Base-by-base conservation (phyloP, 2,888 invertebrate species). In the Cosmopolites sordidus region DNA sequence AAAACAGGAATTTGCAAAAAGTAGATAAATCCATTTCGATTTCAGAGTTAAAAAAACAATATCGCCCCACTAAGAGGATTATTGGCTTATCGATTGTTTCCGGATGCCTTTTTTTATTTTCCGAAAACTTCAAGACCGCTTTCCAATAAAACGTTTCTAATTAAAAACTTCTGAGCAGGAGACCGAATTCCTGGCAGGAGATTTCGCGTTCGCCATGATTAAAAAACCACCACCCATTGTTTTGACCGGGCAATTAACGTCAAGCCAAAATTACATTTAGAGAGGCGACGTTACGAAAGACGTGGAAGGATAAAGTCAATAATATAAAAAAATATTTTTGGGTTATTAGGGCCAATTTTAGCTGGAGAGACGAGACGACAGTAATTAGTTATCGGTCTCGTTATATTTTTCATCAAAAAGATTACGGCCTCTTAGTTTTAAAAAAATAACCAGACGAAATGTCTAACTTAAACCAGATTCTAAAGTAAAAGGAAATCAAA, bases 61-160 rank as follows among this genome's bases (percentile, higher is more conserved):
- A 33, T 33, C 12, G 33, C 12, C 33, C 33, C 33, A 11, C 4
- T 33, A 33, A 33, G 33, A 33, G 33, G 33, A 43, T 29, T 27
- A 22, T 43, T 43, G 29, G 15, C 43, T 2, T 27, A 45, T 38
- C 5, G 14, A 46, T 18, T 46, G 37, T 46, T 38, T 38, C 33
- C 45, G 30, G 33, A 22, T 18, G 33, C 18, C 46, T 33, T 33
- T 33, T 33, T 39, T 38, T 4, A 37, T 46, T 46, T 22, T 14
- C 39, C 11, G 14, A 12, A 15, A 12, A 22, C 1, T 30, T 8
- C 30, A 8, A 15, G 22, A 38, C 16, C 22, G 27, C 29, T 43
- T 50, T 37, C 39, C 44, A 50, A 50, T 50, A 38, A 50, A 44
- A 43, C 12, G 44, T 39, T 38, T 50, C 38, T 50, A 50, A 50